phyloP scores from a whole-genome alignment of 2,888 invertebrate genomes.

The Thera obeliscata region DNA sequence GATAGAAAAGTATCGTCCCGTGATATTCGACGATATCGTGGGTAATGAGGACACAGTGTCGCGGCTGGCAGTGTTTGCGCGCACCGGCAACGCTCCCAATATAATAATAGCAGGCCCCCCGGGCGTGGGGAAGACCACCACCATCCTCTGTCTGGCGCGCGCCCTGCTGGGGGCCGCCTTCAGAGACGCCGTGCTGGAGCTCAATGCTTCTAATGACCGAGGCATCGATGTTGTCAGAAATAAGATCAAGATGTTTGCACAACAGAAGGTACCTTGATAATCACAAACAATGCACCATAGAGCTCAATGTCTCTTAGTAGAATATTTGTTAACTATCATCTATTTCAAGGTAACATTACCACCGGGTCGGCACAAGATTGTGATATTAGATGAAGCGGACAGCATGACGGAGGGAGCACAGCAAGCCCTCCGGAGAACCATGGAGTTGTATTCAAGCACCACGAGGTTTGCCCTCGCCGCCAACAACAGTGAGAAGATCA shows the following conservation, averaged over 20 bases:
- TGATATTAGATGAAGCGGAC: constrained; percentile 99
- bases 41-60: constrained; percentile 98
- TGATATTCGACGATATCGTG: constrained; percentile 93
- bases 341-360: constrained; percentile 91
- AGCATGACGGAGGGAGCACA: constrained; percentile 99
- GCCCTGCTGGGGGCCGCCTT: constrained; percentile 93
- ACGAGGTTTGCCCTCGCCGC: constrained; percentile 99
- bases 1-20: constrained; percentile 99
- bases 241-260: constrained; percentile 99
- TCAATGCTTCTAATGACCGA: constrained; percentile 99
- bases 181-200: constrained; percentile 97
- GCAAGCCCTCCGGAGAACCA: constrained; percentile 97
- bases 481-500: constrained; percentile 99
- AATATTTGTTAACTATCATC: background rate
- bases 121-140: constrained; percentile 99
- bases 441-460: constrained; percentile 99
- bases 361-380: constrained; percentile 95
- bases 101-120: constrained; percentile 99
- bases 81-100: constrained; percentile 93
- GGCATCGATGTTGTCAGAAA: constrained; percentile 99
- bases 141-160: constrained; percentile 96
- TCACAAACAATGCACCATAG: background rate
- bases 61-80: constrained; percentile 73
- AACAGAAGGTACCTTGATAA: constrained; percentile 86
- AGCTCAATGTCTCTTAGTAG: background rate